Conservation (phyloP, 2,113 vertebrate genomes). For the Vidua macroura region DNA sequence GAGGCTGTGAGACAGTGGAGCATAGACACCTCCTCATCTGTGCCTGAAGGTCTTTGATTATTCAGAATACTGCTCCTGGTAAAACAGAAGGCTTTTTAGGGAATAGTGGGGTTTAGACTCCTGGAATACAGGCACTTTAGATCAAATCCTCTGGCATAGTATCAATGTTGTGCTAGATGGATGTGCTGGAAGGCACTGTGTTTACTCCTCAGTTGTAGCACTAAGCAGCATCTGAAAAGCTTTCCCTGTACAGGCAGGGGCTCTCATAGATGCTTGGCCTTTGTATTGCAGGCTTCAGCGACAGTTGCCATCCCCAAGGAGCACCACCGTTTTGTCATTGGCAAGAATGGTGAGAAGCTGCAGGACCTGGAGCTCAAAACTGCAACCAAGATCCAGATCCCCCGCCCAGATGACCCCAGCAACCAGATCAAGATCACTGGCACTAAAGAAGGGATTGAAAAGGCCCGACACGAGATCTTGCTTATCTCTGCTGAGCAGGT, state of each 20-base stretch:
- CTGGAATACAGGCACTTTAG: neutral
- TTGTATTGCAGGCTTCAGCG: constrained; percentile 83
- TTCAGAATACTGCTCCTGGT: neutral
- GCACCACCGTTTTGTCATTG: constrained; percentile 98
- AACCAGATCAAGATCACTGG: constrained; percentile 99
- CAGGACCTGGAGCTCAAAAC: constrained; percentile 99
- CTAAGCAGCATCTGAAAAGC: neutral
- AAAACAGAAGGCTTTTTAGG: neutral
- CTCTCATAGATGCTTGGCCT: neutral
- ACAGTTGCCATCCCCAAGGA: constrained; percentile 97
- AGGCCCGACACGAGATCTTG: constrained; percentile 96
- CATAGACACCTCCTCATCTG: neutral
- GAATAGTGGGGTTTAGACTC: neutral
- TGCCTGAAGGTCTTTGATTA: neutral
- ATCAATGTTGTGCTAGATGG: neutral
- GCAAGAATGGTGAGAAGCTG: constrained; percentile 97
- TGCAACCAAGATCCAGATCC: constrained; percentile 99
- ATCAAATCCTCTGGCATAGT: neutral
- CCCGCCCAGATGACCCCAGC: constrained; percentile 94
- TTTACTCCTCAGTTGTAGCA: neutral
- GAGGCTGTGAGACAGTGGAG: neutral
- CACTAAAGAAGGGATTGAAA: constrained; percentile 98
- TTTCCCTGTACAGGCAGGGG: neutral
- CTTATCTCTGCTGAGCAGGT: constrained; percentile 99
- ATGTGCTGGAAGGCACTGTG: neutral